Base-by-base conservation (phyloP, 1,140 invertebrate species). In the Holotrichia oblita region DNA sequence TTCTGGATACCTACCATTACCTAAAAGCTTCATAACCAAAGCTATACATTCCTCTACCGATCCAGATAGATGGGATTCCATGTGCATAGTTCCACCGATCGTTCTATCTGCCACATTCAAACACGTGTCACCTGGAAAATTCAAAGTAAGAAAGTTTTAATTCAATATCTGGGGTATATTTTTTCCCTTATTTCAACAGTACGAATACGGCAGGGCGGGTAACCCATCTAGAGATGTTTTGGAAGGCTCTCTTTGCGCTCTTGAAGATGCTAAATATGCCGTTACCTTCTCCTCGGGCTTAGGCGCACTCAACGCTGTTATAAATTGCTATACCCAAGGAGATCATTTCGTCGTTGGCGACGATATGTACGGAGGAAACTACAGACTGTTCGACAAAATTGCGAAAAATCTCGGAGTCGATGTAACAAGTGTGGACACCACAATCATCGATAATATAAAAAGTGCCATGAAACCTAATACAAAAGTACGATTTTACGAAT, bases 301-400 rank as follows among this genome's bases (percentile, higher is more conserved):
- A 34, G 97, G 96, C 34, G 93, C 97, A 0, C 94, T 92, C 0
- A 94, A 93, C 0, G 92, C 92, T 4, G 85, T 99, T 0, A 88
- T 92, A 0, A 90, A 94, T 69, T 86, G 98, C 75, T 87, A 99
- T 0, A 92, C 91, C 74, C 79, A 88, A 79, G 98, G 98, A 0
- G 98, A 99, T 87, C 97, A 99, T 85, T 90, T 99, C 6, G 85
- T 99, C 41, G 93, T 93, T 78, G 93, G 95, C 80, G 96, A 99
- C 88, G 98, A 99, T 89, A 89, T 99, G 7, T 99, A 99, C 86
- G 98, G 98, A 77, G 98, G 97, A n/a, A 99, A 97, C 3, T 93
- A 93, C 81, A 89, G 93, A 82, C 88, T 91, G 24, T 87, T 88
- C 81, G 89, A 88, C 76, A 89, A 91, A 83, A 92, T 94, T 22